Conservation (phyloP, 1,140 invertebrate genomes). For the Drosophila ohnishii region DNA sequence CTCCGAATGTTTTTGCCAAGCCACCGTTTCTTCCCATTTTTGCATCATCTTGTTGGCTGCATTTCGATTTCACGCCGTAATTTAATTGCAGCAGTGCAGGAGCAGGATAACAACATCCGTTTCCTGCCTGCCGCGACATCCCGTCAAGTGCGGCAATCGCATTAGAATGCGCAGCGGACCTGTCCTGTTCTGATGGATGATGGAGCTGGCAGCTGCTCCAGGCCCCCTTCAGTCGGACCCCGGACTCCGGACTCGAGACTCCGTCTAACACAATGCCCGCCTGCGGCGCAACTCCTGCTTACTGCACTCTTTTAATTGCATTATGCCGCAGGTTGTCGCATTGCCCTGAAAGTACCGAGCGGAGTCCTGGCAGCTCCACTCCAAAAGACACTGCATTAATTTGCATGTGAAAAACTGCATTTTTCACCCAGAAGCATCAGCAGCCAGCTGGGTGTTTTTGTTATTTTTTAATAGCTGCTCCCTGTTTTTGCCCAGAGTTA, state of each 20-base stretch:
- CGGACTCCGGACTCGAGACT: constrained; percentile 15
- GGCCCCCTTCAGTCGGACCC: background rate
- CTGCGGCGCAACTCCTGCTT: constrained; percentile 26
- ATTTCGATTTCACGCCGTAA: constrained; percentile 69
- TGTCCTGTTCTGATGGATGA: constrained; percentile 59
- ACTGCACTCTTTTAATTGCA: constrained; percentile 79
- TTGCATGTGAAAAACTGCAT: constrained; percentile 70
- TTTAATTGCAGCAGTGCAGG: constrained; percentile 62
- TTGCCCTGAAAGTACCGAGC: constrained; percentile 45
- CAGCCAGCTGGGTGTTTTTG: constrained; percentile 25
- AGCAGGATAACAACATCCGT: constrained; percentile 63
- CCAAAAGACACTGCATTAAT: constrained; percentile 70
- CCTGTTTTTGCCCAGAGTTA: constrained; percentile 56
- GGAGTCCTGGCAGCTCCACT: constrained; percentile 38
- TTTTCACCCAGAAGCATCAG: constrained; percentile 7
- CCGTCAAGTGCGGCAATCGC: constrained; percentile 71
- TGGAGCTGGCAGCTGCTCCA: constrained; percentile 18
- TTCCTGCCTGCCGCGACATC: constrained; percentile 64
- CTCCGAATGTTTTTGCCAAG: constrained; percentile 33
- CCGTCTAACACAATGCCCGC: constrained; percentile 34
- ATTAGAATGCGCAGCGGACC: constrained; percentile 68
- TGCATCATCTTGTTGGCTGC: constrained; percentile 39
- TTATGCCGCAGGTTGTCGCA: constrained; percentile 79
- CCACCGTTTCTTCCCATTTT: constrained; percentile 15
- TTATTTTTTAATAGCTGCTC: constrained; percentile 34